These are phyloP conservation scores for Melitaea cinxia DNA, from an alignment of 1,140 invertebrate species.

Conservation along the genomic window DNA sequence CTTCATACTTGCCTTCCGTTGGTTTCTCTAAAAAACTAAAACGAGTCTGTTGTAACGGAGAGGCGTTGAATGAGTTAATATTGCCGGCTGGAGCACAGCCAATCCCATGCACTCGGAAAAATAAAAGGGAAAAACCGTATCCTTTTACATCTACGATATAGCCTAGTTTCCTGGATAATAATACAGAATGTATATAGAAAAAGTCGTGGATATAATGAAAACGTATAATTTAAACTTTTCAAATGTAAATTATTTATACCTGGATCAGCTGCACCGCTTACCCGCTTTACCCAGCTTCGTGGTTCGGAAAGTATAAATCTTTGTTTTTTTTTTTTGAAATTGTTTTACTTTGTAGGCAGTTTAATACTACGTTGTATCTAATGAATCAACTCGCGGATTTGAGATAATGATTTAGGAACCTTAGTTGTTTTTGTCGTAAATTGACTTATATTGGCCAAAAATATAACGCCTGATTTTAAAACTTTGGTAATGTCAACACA, in stretches of 20 bases:
- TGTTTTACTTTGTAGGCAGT: background rate
- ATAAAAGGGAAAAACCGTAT: slow-evolving; percentile 13
- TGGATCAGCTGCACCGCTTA: background rate
- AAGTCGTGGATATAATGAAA: background rate
- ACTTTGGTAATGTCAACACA: too few relatives aligned
- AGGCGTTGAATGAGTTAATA: slow-evolving; percentile 26
- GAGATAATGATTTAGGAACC: too few relatives aligned
- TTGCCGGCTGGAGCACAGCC: slow-evolving; percentile 21
- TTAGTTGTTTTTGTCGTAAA: too few relatives aligned
- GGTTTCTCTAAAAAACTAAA: background rate
- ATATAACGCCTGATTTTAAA: too few relatives aligned
- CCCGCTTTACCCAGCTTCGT: background rate
- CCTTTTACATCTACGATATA: slow-evolving; percentile 7
- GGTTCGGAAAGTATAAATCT: background rate
- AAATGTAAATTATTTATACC: background rate
- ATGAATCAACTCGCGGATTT: too few relatives aligned
- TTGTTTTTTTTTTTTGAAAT: background rate
- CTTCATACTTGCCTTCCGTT: slow-evolving; percentile 2
- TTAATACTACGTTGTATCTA: too few relatives aligned
- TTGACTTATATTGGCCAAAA: too few relatives aligned
- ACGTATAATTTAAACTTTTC: background rate
- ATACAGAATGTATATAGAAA: background rate
- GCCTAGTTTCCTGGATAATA: background rate
- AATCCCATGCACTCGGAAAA: slow-evolving; percentile 12
- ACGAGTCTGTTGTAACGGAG: slow-evolving; percentile 3